Percentiles rank a stretch among this genome's conserved stretches.
Evolutionary conservation across 2,797 vertebrate species (phyloP).

Genomic region (Tauraco hartlaubi): DNA sequence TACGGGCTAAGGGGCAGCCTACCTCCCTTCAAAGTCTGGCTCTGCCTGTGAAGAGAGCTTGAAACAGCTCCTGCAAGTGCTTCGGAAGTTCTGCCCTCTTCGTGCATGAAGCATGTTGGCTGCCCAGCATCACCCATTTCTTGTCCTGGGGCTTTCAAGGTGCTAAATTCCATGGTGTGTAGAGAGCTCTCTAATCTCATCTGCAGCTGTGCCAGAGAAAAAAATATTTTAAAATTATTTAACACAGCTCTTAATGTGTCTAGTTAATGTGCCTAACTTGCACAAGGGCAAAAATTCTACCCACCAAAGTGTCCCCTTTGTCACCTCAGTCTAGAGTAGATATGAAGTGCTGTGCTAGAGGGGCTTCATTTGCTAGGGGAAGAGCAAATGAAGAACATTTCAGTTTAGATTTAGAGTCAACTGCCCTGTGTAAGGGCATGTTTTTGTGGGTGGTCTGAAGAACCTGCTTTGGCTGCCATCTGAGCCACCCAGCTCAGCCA

Average conservation of each 20-base stretch:
- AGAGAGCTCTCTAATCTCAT: not conserved
- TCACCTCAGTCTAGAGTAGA: not conserved
- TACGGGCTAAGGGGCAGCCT: not conserved
- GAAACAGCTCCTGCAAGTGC: not conserved
- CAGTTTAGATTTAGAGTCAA: not conserved
- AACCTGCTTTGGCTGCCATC: not conserved
- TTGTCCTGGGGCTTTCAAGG: not conserved
- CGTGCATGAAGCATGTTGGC: accelerated
- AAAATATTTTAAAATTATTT: not conserved
- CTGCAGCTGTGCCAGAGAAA: not conserved
- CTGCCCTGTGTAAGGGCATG: not conserved
- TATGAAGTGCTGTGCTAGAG: not conserved
- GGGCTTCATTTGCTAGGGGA: too few relatives aligned
- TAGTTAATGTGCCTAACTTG: not conserved
- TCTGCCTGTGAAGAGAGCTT: not conserved
- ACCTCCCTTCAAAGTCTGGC: not conserved
- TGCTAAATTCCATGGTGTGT: not conserved
- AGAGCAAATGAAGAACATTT: not conserved
- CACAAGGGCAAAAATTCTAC: not conserved
- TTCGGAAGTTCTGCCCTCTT: not conserved
- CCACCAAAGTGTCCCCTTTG: not conserved
- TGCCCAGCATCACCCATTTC: not conserved
- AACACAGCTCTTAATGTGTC: not conserved
- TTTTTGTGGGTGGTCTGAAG: not conserved
- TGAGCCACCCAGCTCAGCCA: not conserved